phyloP scores from a whole-genome alignment of 2,888 invertebrate species.

The Melipona bicolor region DNA sequence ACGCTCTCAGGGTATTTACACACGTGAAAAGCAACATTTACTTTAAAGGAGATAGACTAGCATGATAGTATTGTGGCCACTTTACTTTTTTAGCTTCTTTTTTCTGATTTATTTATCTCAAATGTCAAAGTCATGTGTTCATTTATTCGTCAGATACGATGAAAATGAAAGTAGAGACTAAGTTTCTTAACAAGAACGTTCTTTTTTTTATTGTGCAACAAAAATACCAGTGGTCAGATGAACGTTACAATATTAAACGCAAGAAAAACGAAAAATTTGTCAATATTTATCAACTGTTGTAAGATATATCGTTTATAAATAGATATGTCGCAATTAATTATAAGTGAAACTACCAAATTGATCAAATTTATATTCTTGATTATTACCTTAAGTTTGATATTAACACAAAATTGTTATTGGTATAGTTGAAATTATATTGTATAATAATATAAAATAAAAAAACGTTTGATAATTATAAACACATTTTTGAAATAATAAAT shows the following conservation, averaged over 20 bases:
- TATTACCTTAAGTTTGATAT: neutral
- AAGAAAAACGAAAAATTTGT: neutral
- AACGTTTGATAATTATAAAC: neutral
- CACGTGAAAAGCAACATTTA: constrained; percentile 61
- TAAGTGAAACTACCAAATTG: neutral
- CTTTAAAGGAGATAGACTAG: constrained; percentile 65
- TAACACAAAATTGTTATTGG: neutral
- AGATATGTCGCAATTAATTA: neutral
- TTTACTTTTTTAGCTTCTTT: constrained; percentile 22
- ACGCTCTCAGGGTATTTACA: constrained; percentile 60
- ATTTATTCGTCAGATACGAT: neutral
- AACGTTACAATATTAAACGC: too few relatives aligned
- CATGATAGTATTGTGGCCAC: constrained; percentile 9
- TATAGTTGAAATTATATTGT: neutral
- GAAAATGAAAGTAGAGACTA: neutral
- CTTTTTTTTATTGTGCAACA: neutral
- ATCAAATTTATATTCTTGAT: neutral
- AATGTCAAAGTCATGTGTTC: neutral
- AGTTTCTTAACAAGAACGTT: constrained; percentile 32
- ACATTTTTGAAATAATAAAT: neutral
- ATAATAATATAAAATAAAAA: neutral
- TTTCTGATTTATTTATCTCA: neutral
- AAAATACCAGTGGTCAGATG: too few relatives aligned
- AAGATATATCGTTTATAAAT: neutral
- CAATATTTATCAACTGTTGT: neutral